Conservation (phyloP, 2,797 vertebrate species). For the Cyclopterus lumpus region DNA sequence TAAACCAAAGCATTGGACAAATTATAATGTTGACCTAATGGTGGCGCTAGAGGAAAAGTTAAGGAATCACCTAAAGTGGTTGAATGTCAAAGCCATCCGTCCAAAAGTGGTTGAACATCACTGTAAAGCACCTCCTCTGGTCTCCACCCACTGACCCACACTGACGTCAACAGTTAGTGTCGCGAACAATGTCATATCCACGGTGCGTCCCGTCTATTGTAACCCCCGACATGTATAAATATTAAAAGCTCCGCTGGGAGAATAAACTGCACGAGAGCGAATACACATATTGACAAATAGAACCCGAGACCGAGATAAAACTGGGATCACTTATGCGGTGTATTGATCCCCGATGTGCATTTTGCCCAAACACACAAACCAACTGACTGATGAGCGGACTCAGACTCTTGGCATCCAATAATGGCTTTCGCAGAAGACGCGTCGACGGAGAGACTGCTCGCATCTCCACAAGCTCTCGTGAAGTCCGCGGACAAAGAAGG, state of each 20-base stretch:
- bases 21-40: too few species aligned
- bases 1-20: neutral
- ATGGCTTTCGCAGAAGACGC: slow-evolving; percentile 5
- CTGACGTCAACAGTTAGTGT: neutral
- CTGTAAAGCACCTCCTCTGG: neutral
- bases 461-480: slow-evolving; percentile 22
- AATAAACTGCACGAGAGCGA: neutral
- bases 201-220: neutral
- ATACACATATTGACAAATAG: neutral
- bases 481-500: slow-evolving; percentile 14
- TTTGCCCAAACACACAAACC: neutral
- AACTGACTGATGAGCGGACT: slow-evolving; percentile 30
- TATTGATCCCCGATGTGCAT: slow-evolving; percentile 14
- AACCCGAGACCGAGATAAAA: neutral
- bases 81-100: neutral
- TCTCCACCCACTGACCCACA: neutral
- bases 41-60: too few species aligned
- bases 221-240: too few species aligned
- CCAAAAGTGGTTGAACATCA: neutral
- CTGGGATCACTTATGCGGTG: neutral
- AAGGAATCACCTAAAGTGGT: neutral
- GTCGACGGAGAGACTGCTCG: slow-evolving; percentile 2
- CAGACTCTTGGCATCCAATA: slow-evolving; percentile 4
- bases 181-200: neutral
- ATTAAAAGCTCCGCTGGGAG: neutral